Conservation (phyloP, 2,797 vertebrate genomes). For the Acipenser transmontanus region DNA sequence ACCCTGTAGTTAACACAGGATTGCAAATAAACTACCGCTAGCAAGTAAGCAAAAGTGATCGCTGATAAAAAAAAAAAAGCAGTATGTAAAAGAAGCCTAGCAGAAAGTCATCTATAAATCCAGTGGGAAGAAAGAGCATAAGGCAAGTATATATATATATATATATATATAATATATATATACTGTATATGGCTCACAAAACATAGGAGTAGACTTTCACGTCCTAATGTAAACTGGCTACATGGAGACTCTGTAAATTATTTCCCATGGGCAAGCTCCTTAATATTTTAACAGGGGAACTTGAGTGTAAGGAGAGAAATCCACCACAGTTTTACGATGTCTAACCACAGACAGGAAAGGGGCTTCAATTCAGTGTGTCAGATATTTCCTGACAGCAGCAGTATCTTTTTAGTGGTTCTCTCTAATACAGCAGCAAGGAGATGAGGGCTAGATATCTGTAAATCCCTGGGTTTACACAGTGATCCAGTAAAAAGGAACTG, state of each 20-base stretch:
- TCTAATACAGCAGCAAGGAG: neutral
- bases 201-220: conserved; percentile 35
- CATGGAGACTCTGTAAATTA: conserved; percentile 29
- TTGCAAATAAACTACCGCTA: too few relatives aligned
- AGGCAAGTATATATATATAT: too few relatives aligned
- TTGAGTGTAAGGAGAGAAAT: conserved; percentile 32
- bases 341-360: conserved; percentile 38
- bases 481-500: neutral
- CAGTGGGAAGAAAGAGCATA: too few relatives aligned
- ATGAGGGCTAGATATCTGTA: neutral
- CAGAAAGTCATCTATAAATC: too few relatives aligned
- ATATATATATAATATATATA: too few relatives aligned
- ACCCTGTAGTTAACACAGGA: too few relatives aligned
- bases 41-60: too few relatives aligned
- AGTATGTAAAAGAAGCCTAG: too few relatives aligned
- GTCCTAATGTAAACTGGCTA: conserved; percentile 48
- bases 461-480: neutral
- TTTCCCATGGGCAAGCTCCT: conserved; percentile 30
- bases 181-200: conserved; percentile 37
- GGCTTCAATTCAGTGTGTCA: conserved; percentile 40
- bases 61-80: too few relatives aligned
- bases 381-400: conserved; percentile 33
- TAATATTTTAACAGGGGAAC: conserved; percentile 45
- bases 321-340: conserved; percentile 28
- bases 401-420: conserved; percentile 2